phyloP scores from a whole-genome alignment of 2,888 invertebrate species.

The Chesias legatella region DNA sequence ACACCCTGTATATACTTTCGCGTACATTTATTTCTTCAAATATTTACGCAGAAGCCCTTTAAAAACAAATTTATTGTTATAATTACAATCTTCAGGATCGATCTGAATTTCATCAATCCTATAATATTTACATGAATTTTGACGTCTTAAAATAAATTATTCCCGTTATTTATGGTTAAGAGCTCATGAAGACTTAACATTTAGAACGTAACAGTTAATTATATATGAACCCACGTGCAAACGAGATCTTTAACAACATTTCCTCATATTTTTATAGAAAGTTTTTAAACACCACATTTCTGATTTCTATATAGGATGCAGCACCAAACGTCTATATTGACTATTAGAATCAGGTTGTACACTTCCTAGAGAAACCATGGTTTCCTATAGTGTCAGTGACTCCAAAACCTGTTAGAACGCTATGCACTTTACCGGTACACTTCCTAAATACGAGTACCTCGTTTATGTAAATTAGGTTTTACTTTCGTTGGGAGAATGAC shows the following conservation, averaged over 20 bases:
- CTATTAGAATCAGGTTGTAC: slow-evolving; percentile 16
- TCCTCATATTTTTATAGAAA: slow-evolving; percentile 15
- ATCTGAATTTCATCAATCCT: too few relatives aligned
- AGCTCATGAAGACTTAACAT: too few relatives aligned
- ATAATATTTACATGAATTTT: too few relatives aligned
- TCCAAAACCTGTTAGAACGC: slow-evolving; percentile 1
- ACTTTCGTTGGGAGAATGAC: background rate
- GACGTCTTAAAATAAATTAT: too few relatives aligned
- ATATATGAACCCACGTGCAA: too few relatives aligned
- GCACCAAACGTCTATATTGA: slow-evolving; percentile 3
- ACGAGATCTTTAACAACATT: background rate
- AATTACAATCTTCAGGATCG: too few relatives aligned
- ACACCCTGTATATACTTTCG: too few relatives aligned
- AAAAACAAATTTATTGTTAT: too few relatives aligned
- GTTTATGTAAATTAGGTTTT: background rate
- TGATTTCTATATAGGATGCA: slow-evolving; percentile 5
- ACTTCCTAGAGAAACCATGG: slow-evolving; percentile 16
- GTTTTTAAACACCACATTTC: slow-evolving; percentile 7
- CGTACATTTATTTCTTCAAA: too few relatives aligned
- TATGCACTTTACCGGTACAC: background rate
- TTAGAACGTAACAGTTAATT: too few relatives aligned
- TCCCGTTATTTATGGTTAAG: too few relatives aligned
- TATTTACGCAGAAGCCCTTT: too few relatives aligned
- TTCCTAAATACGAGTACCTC: background rate
- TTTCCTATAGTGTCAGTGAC: slow-evolving; percentile 11